Conservation (phyloP, 2,888 invertebrate species). For the Epicampocera succincta region DNA sequence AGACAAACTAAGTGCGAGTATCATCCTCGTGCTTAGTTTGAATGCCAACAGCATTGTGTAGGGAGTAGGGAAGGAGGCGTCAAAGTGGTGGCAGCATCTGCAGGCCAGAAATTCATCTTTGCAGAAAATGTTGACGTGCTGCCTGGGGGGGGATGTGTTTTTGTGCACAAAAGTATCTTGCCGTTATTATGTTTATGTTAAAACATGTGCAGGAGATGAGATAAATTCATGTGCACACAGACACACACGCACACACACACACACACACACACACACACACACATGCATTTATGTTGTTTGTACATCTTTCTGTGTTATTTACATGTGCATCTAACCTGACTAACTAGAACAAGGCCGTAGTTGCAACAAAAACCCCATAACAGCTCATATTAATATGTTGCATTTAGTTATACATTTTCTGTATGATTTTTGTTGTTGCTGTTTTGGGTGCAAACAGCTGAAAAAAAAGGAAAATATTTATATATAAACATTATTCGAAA, state of each 20-base stretch:
- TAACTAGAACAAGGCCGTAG: slow-evolving; percentile 54
- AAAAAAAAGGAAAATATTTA: slow-evolving; percentile 28
- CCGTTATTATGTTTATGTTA: not conserved
- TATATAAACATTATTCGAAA: slow-evolving; percentile 56
- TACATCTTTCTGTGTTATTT: not conserved
- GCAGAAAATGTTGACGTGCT: not conserved
- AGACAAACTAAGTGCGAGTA: not conserved
- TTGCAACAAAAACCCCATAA: slow-evolving; percentile 32
- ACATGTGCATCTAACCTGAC: slow-evolving; percentile 29
- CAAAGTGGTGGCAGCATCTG: not conserved
- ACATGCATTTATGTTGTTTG: not conserved
- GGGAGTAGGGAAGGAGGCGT: not conserved
- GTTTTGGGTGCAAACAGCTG: slow-evolving; percentile 41
- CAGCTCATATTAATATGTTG: slow-evolving; percentile 55
- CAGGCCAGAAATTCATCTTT: no score
- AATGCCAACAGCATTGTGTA: not conserved
- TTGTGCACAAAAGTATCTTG: not conserved
- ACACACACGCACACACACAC: no score
- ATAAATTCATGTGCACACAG: not conserved
- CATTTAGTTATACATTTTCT: slow-evolving; percentile 4
- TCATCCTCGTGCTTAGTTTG: no score
- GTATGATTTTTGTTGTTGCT: slow-evolving; percentile 12
- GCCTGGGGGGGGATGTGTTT: not conserved
- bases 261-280: no score
- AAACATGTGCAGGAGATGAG: not conserved